Percentiles rank a stretch among this genome's conserved stretches.
phyloP scores from a whole-genome alignment of 1,140 invertebrate species.

The Drosophila bocqueti region DNA sequence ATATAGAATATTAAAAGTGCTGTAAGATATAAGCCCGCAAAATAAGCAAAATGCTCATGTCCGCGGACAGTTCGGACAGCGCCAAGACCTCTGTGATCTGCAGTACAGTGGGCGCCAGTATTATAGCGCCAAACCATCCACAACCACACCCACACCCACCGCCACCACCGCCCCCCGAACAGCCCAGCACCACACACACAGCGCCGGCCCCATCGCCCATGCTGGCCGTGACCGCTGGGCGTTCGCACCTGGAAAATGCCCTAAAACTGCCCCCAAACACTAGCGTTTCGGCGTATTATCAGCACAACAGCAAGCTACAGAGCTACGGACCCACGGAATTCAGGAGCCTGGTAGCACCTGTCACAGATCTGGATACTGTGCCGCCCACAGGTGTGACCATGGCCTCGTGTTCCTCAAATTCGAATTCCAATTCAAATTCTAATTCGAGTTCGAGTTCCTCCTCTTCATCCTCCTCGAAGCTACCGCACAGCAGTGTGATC shows the following conservation, averaged over 20 bases:
- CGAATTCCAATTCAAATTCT: not conserved
- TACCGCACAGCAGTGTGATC: constrained; percentile 77
- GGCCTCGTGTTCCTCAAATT: constrained; percentile 44
- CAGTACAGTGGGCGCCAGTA: constrained; percentile 35
- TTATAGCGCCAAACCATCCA: constrained; percentile 13
- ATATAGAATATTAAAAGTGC: constrained; percentile 18
- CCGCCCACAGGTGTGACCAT: constrained; percentile 72
- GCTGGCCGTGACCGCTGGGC: constrained; percentile 51
- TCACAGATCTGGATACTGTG: constrained; percentile 84
- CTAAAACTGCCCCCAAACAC: constrained; percentile 79
- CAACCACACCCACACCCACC: constrained; percentile 11
- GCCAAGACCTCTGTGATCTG: constrained; percentile 76
- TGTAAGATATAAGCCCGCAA: constrained; percentile 3
- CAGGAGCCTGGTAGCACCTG: constrained; percentile 70
- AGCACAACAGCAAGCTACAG: constrained; percentile 76
- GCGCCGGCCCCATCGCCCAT: constrained; percentile 37
- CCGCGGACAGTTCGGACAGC: constrained; percentile 83
- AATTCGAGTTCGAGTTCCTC: not conserved
- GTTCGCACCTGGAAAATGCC: constrained; percentile 79
- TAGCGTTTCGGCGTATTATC: constrained; percentile 81
- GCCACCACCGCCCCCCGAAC: constrained; percentile 23
- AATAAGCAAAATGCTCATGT: constrained; percentile 80
- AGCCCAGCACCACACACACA: constrained; percentile 38
- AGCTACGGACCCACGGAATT: constrained; percentile 28
- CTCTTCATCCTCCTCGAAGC: constrained; percentile 31